These are phyloP conservation scores for Hylaeus volcanicus DNA, from an alignment of 1,140 invertebrate species.

Conservation along the genomic window DNA sequence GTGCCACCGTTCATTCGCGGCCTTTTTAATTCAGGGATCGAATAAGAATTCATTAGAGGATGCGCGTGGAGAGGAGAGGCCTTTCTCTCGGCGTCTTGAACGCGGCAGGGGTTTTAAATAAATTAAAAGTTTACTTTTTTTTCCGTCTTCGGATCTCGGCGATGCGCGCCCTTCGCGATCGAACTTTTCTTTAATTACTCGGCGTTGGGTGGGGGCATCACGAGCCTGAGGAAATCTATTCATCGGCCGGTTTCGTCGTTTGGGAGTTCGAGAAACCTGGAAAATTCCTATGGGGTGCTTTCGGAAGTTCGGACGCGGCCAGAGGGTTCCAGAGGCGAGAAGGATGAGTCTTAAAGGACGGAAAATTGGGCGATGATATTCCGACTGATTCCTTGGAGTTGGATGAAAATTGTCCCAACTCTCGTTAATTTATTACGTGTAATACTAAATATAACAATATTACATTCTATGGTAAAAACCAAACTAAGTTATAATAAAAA, in stretches of 20 bases:
- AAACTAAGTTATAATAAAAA: too few species aligned
- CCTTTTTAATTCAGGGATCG: slow-evolving; percentile 62
- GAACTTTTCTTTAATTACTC: slow-evolving; percentile 58
- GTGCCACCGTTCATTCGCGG: slow-evolving; percentile 48
- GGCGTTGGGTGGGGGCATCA: background rate
- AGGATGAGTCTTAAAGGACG: too few species aligned
- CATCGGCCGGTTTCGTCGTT: background rate
- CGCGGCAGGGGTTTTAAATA: slow-evolving; percentile 58
- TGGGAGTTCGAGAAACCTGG: background rate
- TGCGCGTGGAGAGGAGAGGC: background rate
- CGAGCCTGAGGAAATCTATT: slow-evolving; percentile 28
- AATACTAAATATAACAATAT: too few species aligned
- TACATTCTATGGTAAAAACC: too few species aligned
- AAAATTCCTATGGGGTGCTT: background rate
- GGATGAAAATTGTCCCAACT: too few species aligned
- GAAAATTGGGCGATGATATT: too few species aligned
- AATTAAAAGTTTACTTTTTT: slow-evolving; percentile 66
- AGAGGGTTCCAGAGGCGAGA: too few species aligned
- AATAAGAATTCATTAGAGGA: slow-evolving; percentile 67
- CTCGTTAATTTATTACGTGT: too few species aligned
- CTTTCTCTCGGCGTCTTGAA: background rate
- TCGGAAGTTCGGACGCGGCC: background rate
- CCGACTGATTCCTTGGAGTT: background rate
- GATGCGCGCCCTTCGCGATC: slow-evolving; percentile 6
- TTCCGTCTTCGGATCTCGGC: background rate